Percentiles rank a stretch among this genome's conserved stretches.
Conservation (phyloP, 2,113 vertebrate genomes). For the Hyperopisus bebe region DNA sequence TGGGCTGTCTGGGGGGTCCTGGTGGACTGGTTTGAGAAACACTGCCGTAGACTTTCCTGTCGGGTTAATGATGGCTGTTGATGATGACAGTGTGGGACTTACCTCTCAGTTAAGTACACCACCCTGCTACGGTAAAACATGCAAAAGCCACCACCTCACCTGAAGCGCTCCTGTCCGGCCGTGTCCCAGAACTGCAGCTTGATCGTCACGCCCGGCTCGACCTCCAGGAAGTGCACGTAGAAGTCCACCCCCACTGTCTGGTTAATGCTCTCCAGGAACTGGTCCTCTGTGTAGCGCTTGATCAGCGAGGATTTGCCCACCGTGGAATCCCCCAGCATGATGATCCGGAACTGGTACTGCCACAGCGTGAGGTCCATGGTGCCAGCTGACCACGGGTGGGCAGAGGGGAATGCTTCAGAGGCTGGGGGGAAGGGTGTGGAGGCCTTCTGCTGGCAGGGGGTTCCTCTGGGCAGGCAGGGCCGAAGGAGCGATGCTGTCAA, state of each 20-base stretch:
- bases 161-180: constrained; percentile 78
- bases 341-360: constrained; percentile 80
- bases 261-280: constrained; percentile 64
- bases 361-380: constrained; percentile 67
- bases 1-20: too few species aligned
- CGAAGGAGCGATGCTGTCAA: not conserved
- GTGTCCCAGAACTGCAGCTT: constrained; percentile 90
- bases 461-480: not conserved
- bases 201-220: constrained; percentile 62
- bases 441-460: not conserved
- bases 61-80: not conserved
- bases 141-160: constrained; percentile 44
- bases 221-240: constrained; percentile 73
- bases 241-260: constrained; percentile 79
- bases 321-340: constrained; percentile 77
- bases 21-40: not conserved
- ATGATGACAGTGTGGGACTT: not conserved
- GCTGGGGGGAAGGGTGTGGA: not conserved
- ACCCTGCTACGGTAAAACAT: not conserved
- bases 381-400: not conserved
- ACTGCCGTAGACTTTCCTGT: not conserved
- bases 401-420: not conserved
- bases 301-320: constrained; percentile 78
- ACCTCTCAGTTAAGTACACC: not conserved
- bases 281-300: constrained; percentile 68